phyloP scores from a whole-genome alignment of 2,113 vertebrate species.

The Gallinago undulata region DNA sequence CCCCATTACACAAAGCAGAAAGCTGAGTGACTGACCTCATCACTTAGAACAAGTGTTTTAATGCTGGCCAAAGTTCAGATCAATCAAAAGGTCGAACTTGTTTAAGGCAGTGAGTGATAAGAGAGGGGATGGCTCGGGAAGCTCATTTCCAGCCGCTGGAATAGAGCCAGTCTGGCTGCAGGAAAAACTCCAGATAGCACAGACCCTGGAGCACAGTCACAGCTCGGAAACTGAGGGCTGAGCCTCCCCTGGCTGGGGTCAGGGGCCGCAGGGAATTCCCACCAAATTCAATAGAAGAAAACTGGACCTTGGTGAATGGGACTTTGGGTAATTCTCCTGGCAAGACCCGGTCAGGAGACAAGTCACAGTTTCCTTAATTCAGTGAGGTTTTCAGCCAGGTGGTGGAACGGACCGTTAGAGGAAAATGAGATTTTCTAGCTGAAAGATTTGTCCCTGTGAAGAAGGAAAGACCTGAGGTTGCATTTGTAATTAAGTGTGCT shows the following conservation, averaged over 20 bases:
- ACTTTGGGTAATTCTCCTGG: background rate
- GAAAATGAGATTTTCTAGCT: background rate
- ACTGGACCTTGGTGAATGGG: background rate
- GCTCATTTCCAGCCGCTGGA: background rate
- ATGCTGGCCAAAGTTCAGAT: constrained; percentile 24
- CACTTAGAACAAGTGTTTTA: constrained; percentile 1
- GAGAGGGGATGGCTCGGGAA: background rate
- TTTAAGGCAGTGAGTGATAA: constrained; percentile 48
- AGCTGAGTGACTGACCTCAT: background rate
- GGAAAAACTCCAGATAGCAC: background rate
- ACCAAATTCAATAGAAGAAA: background rate
- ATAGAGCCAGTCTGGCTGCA: background rate
- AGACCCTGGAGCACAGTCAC: background rate
- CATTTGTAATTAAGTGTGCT: background rate
- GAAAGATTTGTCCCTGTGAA: background rate
- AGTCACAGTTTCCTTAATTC: background rate
- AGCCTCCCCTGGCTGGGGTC: background rate
- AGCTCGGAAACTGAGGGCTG: background rate
- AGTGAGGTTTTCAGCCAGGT: background rate
- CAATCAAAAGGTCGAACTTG: constrained; percentile 32
- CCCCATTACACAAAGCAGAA: background rate
- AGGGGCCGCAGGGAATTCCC: background rate
- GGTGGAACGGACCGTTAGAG: background rate
- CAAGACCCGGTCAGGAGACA: background rate
- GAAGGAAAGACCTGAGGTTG: fast-evolving